Evolutionary conservation across 2,888 invertebrate species (phyloP).

Genomic region (Bembecia ichneumoniformis): DNA sequence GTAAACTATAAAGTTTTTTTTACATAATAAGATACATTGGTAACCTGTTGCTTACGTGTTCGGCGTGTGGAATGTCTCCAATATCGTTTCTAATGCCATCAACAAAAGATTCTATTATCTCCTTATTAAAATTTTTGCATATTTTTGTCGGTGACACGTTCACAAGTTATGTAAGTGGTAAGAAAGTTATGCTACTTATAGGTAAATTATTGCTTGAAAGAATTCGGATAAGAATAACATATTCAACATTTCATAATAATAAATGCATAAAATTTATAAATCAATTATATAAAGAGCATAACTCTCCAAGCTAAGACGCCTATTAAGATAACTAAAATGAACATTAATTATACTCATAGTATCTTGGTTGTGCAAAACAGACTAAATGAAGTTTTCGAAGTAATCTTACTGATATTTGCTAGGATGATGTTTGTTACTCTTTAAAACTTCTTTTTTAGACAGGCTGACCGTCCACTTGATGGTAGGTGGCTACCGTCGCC

Average conservation of each 20-base stretch:
- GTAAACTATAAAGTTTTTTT: neutral
- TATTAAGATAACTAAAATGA: too few relatives aligned
- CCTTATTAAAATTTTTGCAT: conserved; percentile 33
- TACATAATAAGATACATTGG: conserved; percentile 1
- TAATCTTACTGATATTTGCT: too few relatives aligned
- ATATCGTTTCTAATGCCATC: conserved; percentile 28
- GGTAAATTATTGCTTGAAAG: neutral
- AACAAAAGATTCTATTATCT: conserved; percentile 26
- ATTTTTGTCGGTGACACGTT: conserved; percentile 17
- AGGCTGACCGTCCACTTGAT: too few relatives aligned
- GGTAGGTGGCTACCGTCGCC: too few relatives aligned
- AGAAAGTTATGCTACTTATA: conserved; percentile 6
- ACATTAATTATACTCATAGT: too few relatives aligned
- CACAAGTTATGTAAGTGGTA: conserved; percentile 8
- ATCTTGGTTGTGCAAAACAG: too few relatives aligned
- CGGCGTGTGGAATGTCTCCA: conserved; percentile 21
- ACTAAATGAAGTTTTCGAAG: too few relatives aligned
- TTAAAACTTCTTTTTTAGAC: too few relatives aligned
- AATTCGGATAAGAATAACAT: neutral
- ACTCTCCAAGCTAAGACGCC: too few relatives aligned
- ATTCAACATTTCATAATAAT: neutral
- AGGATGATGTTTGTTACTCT: too few relatives aligned
- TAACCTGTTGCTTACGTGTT: conserved; percentile 31
- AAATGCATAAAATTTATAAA: too few relatives aligned
- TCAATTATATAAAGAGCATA: too few relatives aligned